Percentiles rank a stretch among this genome's conserved stretches.
These are phyloP conservation scores for Gallinago paraguaiae DNA, from an alignment of 2,113 vertebrate genomes.

Conservation along the genomic window DNA sequence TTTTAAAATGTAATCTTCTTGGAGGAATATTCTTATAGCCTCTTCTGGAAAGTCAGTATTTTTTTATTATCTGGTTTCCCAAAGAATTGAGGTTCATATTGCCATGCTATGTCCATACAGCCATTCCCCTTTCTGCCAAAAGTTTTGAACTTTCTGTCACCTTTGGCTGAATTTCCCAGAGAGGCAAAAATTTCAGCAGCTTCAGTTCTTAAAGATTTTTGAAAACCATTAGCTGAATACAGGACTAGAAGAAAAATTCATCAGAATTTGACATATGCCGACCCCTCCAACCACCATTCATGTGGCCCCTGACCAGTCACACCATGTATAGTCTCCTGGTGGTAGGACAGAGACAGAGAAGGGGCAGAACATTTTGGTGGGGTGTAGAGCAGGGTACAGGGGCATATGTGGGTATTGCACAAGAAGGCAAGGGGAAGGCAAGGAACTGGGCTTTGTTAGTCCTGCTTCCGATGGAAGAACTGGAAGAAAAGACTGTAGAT, in stretches of 20 bases:
- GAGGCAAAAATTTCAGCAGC: background rate
- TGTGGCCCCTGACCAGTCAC: background rate
- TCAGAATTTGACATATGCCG: background rate
- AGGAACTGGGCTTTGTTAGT: background rate
- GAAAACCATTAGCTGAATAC: background rate
- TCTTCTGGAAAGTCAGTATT: background rate
- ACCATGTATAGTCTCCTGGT: background rate
- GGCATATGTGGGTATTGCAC: background rate
- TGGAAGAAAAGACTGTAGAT: background rate
- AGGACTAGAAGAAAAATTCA: background rate
- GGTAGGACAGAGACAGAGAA: background rate
- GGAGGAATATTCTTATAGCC: background rate
- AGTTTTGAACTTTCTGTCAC: background rate
- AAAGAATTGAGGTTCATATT: background rate
- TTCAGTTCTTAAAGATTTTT: background rate
- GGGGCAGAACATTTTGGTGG: background rate
- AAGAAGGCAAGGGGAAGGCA: rapidly evolving
- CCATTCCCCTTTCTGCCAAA: background rate
- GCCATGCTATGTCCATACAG: background rate
- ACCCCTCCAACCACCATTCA: background rate
- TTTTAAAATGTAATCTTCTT: background rate
- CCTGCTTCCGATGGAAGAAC: background rate
- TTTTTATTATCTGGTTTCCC: background rate
- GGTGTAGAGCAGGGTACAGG: background rate
- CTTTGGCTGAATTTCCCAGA: background rate